phyloP scores from a whole-genome alignment of 2,888 invertebrate genomes.

The Prostheceraeus crozeri region DNA sequence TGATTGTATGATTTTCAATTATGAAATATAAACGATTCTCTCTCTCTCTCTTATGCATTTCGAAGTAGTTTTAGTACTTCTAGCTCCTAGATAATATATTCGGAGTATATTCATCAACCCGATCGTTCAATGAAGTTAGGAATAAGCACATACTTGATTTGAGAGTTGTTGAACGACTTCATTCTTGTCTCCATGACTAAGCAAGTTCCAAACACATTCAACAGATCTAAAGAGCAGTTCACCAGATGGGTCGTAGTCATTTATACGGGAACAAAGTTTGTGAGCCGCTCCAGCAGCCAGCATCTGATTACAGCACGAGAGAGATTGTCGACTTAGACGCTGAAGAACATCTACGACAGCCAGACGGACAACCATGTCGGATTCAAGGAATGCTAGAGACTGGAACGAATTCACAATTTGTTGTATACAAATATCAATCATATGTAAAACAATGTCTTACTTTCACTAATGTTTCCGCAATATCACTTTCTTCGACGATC shows the following conservation, averaged over 20 bases:
- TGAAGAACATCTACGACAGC: slow-evolving; percentile 52
- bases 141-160: slow-evolving; percentile 46
- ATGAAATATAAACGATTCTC: no score
- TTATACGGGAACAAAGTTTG: slow-evolving; percentile 47
- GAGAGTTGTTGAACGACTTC: slow-evolving; percentile 49
- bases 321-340: slow-evolving; percentile 50
- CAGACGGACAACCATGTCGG: slow-evolving; percentile 48
- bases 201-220: slow-evolving; percentile 55
- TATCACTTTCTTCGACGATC: no score
- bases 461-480: slow-evolving; percentile 7
- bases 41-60: no score
- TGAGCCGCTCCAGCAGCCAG: slow-evolving; percentile 49
- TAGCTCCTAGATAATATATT: no score
- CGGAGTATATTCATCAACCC: no score
- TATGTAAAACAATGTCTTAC: neutral
- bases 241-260: slow-evolving; percentile 50
- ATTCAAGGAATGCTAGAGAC: slow-evolving; percentile 52
- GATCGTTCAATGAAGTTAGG: no score
- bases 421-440: neutral
- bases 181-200: slow-evolving; percentile 48
- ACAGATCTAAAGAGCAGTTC: slow-evolving; percentile 53
- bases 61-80: no score
- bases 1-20: no score
- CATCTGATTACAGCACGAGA: slow-evolving; percentile 52
- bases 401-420: slow-evolving; percentile 42